Conservation (phyloP, 1,140 invertebrate genomes). For the Cherax quadricarinatus region DNA sequence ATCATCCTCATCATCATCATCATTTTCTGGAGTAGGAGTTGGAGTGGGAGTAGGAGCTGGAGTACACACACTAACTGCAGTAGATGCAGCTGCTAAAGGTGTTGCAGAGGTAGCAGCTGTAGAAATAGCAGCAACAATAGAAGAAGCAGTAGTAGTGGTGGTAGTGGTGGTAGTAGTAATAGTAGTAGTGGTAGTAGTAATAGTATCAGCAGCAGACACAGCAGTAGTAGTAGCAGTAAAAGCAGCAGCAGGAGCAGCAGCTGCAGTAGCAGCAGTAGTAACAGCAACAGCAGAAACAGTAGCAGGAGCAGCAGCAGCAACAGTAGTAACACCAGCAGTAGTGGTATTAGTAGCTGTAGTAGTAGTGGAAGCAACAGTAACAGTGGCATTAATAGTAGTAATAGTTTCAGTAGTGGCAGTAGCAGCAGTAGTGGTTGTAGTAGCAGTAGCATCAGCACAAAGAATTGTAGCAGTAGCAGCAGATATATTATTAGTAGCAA, state of each 20-base stretch:
- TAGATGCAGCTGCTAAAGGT: neutral
- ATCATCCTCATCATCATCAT: slow-evolving; percentile 18
- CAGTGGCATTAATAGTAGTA: too few relatives aligned
- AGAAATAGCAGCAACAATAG: neutral
- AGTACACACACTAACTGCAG: neutral
- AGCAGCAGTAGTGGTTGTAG: slow-evolving; percentile 18
- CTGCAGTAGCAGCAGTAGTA: neutral
- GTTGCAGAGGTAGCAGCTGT: neutral
- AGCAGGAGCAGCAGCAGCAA: slow-evolving; percentile 6
- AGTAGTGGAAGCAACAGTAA: neutral
- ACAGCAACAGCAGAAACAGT: neutral
- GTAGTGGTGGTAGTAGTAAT: neutral
- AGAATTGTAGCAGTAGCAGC: neutral
- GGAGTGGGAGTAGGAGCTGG: slow-evolving; percentile 33
- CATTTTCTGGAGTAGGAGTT: slow-evolving; percentile 36
- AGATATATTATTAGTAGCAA: slow-evolving; percentile 12
- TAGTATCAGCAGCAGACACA: slow-evolving; percentile 5
- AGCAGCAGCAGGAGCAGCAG: slow-evolving; percentile 17
- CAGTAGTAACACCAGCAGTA: neutral
- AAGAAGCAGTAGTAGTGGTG: neutral
- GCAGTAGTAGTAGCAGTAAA: slow-evolving; percentile 18
- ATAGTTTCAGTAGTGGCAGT: neutral
- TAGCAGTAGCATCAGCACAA: slow-evolving; percentile 10
- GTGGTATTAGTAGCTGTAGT: neutral
- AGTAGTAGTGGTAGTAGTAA: slow-evolving; percentile 3